Evolutionary conservation across 2,113 vertebrate species (phyloP).

Genomic region (Stictonetta naevosa): DNA sequence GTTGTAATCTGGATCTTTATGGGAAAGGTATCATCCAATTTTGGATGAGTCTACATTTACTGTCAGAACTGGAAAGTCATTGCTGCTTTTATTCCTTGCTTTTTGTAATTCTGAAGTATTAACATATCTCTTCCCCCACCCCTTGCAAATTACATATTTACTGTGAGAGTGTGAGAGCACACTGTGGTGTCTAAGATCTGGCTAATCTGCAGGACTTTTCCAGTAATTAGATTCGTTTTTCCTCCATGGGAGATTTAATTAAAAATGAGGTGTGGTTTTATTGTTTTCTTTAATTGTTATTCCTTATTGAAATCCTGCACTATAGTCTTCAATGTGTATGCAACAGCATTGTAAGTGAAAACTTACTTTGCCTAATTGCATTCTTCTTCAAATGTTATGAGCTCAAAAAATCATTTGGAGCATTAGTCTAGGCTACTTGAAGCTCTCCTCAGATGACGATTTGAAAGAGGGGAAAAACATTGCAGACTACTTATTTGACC

Average conservation of each 20-base stretch:
- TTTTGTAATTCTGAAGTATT: neutral
- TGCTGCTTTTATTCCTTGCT: neutral
- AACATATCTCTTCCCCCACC: neutral
- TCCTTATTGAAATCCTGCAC: neutral
- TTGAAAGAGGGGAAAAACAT: neutral
- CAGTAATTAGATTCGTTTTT: conserved; percentile 35
- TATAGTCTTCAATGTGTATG: neutral
- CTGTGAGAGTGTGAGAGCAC: neutral
- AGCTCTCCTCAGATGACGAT: neutral
- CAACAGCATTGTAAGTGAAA: neutral
- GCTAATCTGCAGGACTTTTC: neutral
- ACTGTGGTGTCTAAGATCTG: neutral
- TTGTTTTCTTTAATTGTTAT: neutral
- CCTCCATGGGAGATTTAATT: conserved; percentile 12
- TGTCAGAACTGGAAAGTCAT: neutral
- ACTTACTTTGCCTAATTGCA: neutral
- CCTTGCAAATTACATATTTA: neutral
- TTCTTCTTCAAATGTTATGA: neutral
- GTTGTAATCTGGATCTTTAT: neutral
- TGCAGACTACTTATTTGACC: neutral
- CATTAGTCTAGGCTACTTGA: neutral
- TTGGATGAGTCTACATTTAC: neutral
- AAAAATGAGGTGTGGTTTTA: neutral
- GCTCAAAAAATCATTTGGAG: neutral
- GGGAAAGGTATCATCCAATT: neutral